Evolutionary conservation across 1,140 invertebrate species (phyloP), one percentile per base, ranked within the genome.

Genomic region (Heliconius eleuchia): DNA sequence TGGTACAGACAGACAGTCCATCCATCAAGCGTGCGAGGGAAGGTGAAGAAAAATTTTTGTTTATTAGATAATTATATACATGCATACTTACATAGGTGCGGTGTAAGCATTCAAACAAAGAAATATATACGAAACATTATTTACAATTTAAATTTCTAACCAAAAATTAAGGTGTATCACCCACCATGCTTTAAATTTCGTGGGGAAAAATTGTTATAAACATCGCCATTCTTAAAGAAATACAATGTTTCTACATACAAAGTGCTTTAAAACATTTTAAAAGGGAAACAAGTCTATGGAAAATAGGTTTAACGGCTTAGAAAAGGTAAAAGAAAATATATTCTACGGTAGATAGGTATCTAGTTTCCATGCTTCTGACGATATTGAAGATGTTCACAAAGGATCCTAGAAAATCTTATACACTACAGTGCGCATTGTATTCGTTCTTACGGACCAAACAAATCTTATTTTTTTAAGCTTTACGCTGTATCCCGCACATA

Each of bases 1-100:
- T 87, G 85, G 80, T 27, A 87, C 75, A 87, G 74, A 86, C 77
- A 82, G 82, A 83, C 78, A 84, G 72, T 79, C 78, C 80, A 84
- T 84, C 84, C 83, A 82, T 82, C 77, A 84, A 84, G 86, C 76
- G 81, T 84, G 86, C 84, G 80, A 80, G 55, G 70, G 77, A 73
- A 34, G 71, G 77, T 76, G 82, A 78, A 66, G 77, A 80, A 74
- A 84, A 81, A 80, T 4, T 46, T 52, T 71, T 60, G 73, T 78
- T 79, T 77, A 83, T 80, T 83, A 83, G 77, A 81, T 80, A 81
- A 73, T 72, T 79, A 84, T 23, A 82, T 78, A 71, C 77, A 80
- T 80, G 71, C 74, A 74, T 82, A 80, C 71, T 80, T 76, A 77
- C 75, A 72, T 80, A 76, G 30, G 75, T 77, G 80, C 76, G 60